Base-by-base conservation (phyloP, 2,113 vertebrate genomes). In the Tachysurus vachellii region DNA sequence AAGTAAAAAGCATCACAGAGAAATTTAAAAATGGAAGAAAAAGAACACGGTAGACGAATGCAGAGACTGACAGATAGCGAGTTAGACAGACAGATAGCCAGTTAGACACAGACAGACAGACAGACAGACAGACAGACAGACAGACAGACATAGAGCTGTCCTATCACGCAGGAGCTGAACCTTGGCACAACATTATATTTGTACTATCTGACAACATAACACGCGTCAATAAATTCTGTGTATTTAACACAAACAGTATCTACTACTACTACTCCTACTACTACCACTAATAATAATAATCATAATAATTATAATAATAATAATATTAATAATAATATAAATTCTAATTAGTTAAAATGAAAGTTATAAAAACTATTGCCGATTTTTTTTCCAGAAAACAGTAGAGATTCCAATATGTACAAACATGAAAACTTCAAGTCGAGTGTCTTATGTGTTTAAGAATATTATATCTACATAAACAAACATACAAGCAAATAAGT, bases 11-110 rank as follows among this genome's bases (percentile, higher is more conserved):
- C 28, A 70, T 70, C 21, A 36, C 28, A 36, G 14, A 36, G 1
- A 36, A 8, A 17, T 36, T 42, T 8, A 4, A 54, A 89, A 84
- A 88, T 90, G 9, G 86, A 5, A 84, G 84, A 14, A 62, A n/a
- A n/a, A 53, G 23, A n/a, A 6, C 1, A 77, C 1, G 36, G 21
- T 11, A 42, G 36, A 53, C 28, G 1, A 12, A 68, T 17, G 13
- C 3, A 28, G 9, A 31, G 12, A 13, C 28, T 13, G 66, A 68
- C 28, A 13, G 13, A 31, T 11, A 31, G 28, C 3, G 1, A 68
- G 2, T 4, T n/a, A n/a, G 47, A 77, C 12, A 14, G 23, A 26
- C 5, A 50, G 21, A 75, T 23, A 47, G 42, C n/a, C n/a, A n/a
- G n/a, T n/a, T n/a, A n/a, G n/a, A n/a, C n/a, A n/a, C n/a, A n/a